Evolutionary conservation across 1,140 invertebrate genomes (phyloP).

Genomic region (Druon quercuslanigerum): DNA sequence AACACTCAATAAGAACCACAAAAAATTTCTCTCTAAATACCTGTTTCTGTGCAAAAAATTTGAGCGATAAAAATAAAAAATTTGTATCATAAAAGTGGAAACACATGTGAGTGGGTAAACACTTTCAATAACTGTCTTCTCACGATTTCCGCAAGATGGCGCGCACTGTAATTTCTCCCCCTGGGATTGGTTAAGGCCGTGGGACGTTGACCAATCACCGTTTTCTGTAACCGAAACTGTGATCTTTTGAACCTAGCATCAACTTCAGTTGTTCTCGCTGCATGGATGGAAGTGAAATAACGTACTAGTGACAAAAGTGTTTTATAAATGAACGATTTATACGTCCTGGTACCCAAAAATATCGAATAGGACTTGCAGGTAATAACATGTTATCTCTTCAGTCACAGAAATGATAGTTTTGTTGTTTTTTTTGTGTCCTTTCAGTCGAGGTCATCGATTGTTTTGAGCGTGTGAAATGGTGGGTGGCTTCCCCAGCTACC

Average conservation of each 20-base stretch:
- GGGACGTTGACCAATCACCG: constrained; percentile 41
- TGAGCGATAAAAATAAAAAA: too few species aligned
- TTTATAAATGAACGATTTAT: constrained; percentile 48
- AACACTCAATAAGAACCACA: too few species aligned
- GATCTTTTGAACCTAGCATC: constrained; percentile 62
- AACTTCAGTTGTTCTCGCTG: constrained; percentile 53
- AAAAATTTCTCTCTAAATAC: too few species aligned
- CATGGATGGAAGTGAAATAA: constrained; percentile 39
- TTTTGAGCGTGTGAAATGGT: constrained; percentile 31
- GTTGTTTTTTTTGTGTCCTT: neutral
- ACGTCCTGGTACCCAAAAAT: constrained; percentile 4
- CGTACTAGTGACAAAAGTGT: constrained; percentile 37
- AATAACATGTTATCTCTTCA: constrained; percentile 1
- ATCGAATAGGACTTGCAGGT: constrained; percentile 38
- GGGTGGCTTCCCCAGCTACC: constrained; percentile 13
- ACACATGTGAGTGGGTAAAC: too few species aligned
- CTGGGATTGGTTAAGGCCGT: constrained; percentile 33
- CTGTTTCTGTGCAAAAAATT: too few species aligned
- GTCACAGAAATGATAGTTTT: neutral
- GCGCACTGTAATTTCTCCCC: neutral
- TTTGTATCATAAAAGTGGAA: too few species aligned
- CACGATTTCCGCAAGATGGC: neutral
- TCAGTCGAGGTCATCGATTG: neutral
- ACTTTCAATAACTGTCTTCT: neutral
- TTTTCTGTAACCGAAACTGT: constrained; percentile 49